Percentiles rank a stretch among this genome's conserved stretches.
Evolutionary conservation across 2,113 vertebrate genomes (phyloP).

Genomic region (Pheucticus melanocephalus): DNA sequence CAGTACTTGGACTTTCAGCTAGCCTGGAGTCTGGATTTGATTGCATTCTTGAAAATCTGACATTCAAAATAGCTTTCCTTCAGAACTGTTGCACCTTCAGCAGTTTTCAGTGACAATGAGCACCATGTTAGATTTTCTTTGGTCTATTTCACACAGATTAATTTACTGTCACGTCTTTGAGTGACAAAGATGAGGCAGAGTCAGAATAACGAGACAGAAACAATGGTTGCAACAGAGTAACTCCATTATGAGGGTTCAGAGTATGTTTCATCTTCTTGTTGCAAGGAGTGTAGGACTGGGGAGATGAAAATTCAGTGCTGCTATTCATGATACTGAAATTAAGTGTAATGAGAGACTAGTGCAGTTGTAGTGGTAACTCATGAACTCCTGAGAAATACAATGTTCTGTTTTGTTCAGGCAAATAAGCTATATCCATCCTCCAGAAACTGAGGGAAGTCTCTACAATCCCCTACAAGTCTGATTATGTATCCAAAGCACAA

Average conservation of each 20-base stretch:
- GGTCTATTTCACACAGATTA: neutral
- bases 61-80: neutral
- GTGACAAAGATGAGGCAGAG: neutral
- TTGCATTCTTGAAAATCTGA: neutral
- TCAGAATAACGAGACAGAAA: neutral
- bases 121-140: neutral
- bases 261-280: neutral
- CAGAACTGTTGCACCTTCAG: neutral
- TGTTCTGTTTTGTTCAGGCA: neutral
- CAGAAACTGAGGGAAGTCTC: neutral
- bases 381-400: neutral
- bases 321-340: neutral
- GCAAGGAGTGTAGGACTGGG: neutral
- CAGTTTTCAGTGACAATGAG: neutral
- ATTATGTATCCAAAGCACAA: neutral
- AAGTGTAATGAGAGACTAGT: neutral
- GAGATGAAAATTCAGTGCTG: neutral
- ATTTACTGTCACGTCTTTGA: neutral
- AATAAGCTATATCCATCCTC: neutral
- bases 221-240: accelerated
- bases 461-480: neutral
- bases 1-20: neutral
- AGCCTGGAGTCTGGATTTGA: neutral
- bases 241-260: neutral
- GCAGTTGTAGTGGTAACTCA: neutral